phyloP scores from a whole-genome alignment of 2,888 invertebrate species.

The Acrobasis consociella region DNA sequence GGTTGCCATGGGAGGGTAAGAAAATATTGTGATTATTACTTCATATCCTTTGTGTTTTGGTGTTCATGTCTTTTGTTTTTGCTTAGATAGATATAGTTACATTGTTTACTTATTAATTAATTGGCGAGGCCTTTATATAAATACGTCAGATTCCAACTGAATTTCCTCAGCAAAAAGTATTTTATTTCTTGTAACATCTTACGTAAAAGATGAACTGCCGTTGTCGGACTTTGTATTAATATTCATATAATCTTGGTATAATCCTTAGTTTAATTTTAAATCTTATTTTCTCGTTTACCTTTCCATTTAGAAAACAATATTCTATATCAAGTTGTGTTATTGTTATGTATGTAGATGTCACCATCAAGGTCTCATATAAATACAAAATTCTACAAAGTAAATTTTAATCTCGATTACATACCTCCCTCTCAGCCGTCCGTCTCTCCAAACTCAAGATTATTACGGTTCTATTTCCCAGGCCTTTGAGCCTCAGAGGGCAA shows the following conservation, averaged over 20 bases:
- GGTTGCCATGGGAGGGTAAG: conserved; percentile 15
- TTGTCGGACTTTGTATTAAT: too few species aligned
- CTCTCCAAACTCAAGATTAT: conserved; percentile 67
- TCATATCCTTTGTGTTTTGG: background rate
- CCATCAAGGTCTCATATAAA: background rate
- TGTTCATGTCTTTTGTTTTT: background rate
- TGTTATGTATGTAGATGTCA: background rate
- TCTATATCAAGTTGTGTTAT: background rate
- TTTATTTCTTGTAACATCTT: too few species aligned
- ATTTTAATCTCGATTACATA: conserved; percentile 63
- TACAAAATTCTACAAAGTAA: conserved; percentile 41
- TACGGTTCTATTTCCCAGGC: conserved; percentile 64
- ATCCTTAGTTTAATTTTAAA: too few species aligned
- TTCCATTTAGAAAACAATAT: too few species aligned
- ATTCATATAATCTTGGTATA: too few species aligned
- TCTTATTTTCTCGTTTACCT: too few species aligned
- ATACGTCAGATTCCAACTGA: too few species aligned
- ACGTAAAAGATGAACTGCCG: too few species aligned
- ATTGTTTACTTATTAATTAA: too few species aligned
- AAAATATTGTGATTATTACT: conserved; percentile 16
- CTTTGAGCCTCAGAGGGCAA: conserved; percentile 66
- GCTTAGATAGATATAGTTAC: background rate
- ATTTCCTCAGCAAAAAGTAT: too few species aligned
- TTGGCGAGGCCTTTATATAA: too few species aligned
- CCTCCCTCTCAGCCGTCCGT: conserved; percentile 49